These are phyloP conservation scores for Podilymbus podiceps DNA, from an alignment of 2,113 vertebrate species.

Conservation along the genomic window DNA sequence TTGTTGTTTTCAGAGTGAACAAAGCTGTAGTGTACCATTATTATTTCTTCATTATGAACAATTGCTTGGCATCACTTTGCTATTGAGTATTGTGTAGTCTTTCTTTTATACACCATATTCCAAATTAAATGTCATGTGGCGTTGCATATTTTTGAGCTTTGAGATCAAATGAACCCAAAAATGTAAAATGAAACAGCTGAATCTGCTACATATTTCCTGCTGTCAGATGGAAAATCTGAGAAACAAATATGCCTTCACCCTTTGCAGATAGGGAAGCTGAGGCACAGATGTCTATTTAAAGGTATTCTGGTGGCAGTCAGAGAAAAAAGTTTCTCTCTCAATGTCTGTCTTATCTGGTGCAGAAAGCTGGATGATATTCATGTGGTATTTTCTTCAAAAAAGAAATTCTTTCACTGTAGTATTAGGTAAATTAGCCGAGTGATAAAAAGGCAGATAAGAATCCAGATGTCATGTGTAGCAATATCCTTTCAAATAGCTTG, in stretches of 20 bases:
- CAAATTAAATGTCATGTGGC: background rate
- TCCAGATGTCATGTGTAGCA: constrained; percentile 1
- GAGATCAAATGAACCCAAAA: constrained; percentile 26
- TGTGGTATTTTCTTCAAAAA: constrained; percentile 16
- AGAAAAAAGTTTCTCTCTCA: background rate
- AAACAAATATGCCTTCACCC: background rate
- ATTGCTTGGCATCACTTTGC: constrained; percentile 5
- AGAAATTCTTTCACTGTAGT: background rate
- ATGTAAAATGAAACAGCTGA: constrained; percentile 6
- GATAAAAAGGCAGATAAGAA: constrained; percentile 14
- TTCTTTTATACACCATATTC: constrained; percentile 2
- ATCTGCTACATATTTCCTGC: constrained; percentile 39
- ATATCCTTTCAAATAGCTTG: background rate
- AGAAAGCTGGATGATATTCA: background rate
- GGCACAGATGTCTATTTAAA: constrained; percentile 23
- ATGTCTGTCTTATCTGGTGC: background rate
- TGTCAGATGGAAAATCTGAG: background rate
- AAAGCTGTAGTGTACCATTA: background rate
- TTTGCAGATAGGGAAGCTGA: background rate
- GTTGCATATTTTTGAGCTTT: constrained; percentile 13
- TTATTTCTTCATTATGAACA: constrained; percentile 16
- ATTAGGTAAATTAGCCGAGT: constrained; percentile 34
- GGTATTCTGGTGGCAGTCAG: background rate
- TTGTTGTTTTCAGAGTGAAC: background rate
- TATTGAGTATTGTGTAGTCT: background rate